phyloP scores from a whole-genome alignment of 2,113 vertebrate species.

The Mus musculus region GRCm39 chr8:88083001-88083500 shows the following conservation, averaged over 20 bases:
- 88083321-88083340: conserved; percentile 4
- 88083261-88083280: not conserved
- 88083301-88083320: not conserved
- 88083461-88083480: not conserved
- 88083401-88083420: not conserved
- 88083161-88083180: not conserved
- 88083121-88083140: not conserved
- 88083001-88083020: not conserved
- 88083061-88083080: not conserved
- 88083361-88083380: not conserved
- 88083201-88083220: not conserved
- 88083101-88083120: not conserved
- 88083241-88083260: not conserved
- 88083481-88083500: not conserved
- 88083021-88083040: not conserved
- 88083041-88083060: not conserved
- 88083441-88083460: not conserved
- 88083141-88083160: not conserved
- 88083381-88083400: conserved; percentile 18
- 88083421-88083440: not conserved
- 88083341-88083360: not conserved
- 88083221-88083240: not conserved
- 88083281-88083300: not conserved
- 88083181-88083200: not conserved
- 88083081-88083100: not conserved